phyloP scores from a whole-genome alignment of 2,888 invertebrate genomes.

The Agrilus cyanescens region DNA sequence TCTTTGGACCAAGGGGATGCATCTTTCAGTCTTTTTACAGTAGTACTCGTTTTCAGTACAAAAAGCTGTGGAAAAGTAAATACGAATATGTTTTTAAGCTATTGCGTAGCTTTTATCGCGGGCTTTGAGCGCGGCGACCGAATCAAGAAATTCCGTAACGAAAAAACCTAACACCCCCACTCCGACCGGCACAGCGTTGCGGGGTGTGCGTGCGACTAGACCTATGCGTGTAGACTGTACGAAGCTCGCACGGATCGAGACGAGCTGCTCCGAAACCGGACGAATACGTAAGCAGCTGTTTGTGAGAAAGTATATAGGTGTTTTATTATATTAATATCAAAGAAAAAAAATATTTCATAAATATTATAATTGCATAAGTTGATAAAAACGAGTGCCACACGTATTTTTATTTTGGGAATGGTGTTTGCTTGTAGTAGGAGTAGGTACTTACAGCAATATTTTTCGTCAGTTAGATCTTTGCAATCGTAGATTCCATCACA shows the following conservation, averaged over 20 bases:
- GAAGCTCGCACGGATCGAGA: too few relatives aligned
- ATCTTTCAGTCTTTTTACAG: constrained; percentile 52
- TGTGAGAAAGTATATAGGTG: too few relatives aligned
- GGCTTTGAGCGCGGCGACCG: too few relatives aligned
- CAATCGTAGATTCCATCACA: constrained; percentile 71
- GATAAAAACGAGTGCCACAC: constrained; percentile 1
- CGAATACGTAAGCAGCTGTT: too few relatives aligned
- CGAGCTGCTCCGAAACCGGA: too few relatives aligned
- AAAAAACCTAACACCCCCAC: constrained; percentile 1
- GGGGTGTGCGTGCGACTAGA: constrained; percentile 8
- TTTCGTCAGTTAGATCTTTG: constrained; percentile 62
- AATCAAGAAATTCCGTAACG: too few relatives aligned
- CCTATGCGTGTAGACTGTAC: too few relatives aligned
- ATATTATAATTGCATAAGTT: too few relatives aligned
- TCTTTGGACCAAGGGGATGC: constrained; percentile 45
- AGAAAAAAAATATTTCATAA: too few relatives aligned
- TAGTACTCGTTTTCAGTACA: constrained; percentile 48
- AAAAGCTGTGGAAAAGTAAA: constrained; percentile 33
- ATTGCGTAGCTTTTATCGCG: too few relatives aligned
- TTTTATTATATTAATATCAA: too few relatives aligned
- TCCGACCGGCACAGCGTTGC: background rate
- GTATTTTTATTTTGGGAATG: constrained; percentile 1
- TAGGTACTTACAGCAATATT: constrained; percentile 49
- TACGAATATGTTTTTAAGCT: background rate
- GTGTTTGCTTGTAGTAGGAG: too few relatives aligned